Conservation (phyloP, 2,113 vertebrate species). For the Thomomys bottae region DNA sequence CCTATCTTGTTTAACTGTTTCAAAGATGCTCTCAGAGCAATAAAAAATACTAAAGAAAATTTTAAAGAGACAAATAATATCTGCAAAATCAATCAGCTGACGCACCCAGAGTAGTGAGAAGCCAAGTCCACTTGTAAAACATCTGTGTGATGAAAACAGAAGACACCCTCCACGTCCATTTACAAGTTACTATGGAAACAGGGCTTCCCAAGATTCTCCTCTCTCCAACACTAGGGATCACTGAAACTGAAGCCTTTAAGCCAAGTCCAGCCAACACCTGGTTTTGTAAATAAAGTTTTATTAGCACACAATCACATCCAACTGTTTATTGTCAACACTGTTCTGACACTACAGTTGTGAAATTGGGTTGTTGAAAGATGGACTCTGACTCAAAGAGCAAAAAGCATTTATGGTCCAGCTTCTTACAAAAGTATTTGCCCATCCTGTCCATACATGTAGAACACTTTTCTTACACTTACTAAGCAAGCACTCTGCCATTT, state of each 20-base stretch:
- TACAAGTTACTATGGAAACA: conserved; percentile 60
- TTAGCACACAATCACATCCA: background rate
- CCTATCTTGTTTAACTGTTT: conserved; percentile 52
- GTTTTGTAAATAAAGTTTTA: conserved; percentile 68
- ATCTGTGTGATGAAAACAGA: conserved; percentile 31
- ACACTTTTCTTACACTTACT: background rate
- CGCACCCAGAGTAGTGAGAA: conserved; percentile 22
- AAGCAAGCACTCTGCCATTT: too few relatives aligned
- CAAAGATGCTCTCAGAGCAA: conserved; percentile 26
- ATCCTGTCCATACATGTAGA: background rate
- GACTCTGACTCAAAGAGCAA: background rate
- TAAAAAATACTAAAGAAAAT: background rate
- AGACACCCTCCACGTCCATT: conserved; percentile 11
- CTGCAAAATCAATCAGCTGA: conserved; percentile 68
- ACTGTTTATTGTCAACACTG: background rate
- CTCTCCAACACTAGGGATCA: background rate
- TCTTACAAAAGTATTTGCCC: background rate
- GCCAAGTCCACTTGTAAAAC: conserved; percentile 66
- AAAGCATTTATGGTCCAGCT: conserved; percentile 1
- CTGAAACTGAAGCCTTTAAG: background rate
- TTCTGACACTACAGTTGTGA: background rate
- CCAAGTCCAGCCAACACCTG: conserved; percentile 35
- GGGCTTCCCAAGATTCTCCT: conserved; percentile 23
- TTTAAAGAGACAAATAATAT: conserved; percentile 54
- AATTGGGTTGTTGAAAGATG: background rate